phyloP scores from a whole-genome alignment of 1,140 invertebrate species.

The Drosophila funebris region DNA sequence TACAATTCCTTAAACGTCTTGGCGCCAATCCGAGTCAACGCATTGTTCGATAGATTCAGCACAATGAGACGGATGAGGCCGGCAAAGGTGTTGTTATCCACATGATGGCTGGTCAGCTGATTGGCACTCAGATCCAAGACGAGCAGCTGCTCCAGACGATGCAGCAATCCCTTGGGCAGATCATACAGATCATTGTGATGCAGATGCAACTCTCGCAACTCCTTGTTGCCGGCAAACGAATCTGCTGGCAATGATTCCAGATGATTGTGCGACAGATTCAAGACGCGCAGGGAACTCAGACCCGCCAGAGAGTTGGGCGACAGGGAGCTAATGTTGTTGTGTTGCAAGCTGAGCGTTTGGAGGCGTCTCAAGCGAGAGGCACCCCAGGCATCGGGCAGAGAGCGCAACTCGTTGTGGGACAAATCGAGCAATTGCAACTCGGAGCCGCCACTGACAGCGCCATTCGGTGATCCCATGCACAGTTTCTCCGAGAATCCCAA shows the following conservation, averaged over 20 bases:
- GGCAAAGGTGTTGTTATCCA: conserved; percentile 88
- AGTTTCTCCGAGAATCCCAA: conserved; percentile 86
- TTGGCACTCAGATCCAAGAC: conserved; percentile 90
- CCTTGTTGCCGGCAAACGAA: conserved; percentile 88
- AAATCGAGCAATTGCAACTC: conserved; percentile 89
- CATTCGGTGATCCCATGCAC: conserved; percentile 69
- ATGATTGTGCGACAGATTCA: conserved; percentile 92
- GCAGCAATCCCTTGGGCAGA: conserved; percentile 88
- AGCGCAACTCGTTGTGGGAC: conserved; percentile 89
- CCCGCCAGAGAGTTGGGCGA: conserved; percentile 88
- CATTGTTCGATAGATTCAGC: conserved; percentile 89
- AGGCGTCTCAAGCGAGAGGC: conserved; percentile 88
- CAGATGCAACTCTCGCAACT: conserved; percentile 90
- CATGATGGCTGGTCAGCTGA: conserved; percentile 88
- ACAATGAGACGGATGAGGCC: conserved; percentile 89
- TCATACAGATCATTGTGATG: conserved; percentile 90
- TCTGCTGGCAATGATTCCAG: conserved; percentile 88
- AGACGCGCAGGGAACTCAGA: conserved; percentile 87
- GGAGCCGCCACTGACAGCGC: conserved; percentile 50
- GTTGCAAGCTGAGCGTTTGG: conserved; percentile 89
- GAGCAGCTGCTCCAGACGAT: conserved; percentile 88
- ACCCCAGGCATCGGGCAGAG: conserved; percentile 88
- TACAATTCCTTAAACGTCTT: conserved; percentile 91
- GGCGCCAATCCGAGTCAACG: conserved; percentile 87
- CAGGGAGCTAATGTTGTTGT: conserved; percentile 89